phyloP scores from a whole-genome alignment of 2,888 invertebrate genomes.

The Eupithecia exiguata region DNA sequence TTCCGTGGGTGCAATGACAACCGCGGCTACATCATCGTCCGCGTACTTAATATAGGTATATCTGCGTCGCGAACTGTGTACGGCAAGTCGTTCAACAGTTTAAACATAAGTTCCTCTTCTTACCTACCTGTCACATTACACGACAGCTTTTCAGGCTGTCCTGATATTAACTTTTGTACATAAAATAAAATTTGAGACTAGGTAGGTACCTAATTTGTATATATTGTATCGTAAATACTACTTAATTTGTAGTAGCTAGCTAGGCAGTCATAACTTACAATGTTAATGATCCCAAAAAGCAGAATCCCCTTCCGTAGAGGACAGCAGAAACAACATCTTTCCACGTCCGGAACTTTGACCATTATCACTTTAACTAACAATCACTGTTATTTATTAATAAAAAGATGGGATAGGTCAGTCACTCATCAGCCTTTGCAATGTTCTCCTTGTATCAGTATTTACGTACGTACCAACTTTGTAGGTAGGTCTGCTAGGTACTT shows the following conservation, averaged over 20 bases:
- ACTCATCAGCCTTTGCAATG: background rate
- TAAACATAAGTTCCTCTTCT: no score
- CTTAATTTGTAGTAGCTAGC: no score
- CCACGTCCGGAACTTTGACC: constrained; percentile 65
- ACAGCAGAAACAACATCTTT: constrained; percentile 73
- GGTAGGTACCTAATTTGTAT: background rate
- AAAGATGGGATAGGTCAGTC: background rate
- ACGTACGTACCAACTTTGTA: background rate
- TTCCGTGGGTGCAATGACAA: no score
- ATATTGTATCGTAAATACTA: no score
- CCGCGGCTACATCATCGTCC: no score
- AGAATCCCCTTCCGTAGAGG: constrained; percentile 74
- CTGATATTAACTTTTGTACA: background rate
- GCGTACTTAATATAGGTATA: no score
- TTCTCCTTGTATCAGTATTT: background rate
- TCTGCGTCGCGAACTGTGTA: no score
- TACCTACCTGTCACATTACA: no score
- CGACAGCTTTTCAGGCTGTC: no score
- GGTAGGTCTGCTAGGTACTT: background rate
- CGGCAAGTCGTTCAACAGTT: no score
- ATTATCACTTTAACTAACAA: constrained; percentile 7
- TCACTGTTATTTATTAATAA: background rate
- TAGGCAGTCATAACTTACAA: constrained; percentile 60
- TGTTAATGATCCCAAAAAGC: constrained; percentile 71
- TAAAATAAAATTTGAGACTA: no score